These are phyloP conservation scores for Bolinopsis microptera DNA, from an alignment of 37 sponge, comb jelly and placozoan genomes.

Conservation along the genomic window DNA sequence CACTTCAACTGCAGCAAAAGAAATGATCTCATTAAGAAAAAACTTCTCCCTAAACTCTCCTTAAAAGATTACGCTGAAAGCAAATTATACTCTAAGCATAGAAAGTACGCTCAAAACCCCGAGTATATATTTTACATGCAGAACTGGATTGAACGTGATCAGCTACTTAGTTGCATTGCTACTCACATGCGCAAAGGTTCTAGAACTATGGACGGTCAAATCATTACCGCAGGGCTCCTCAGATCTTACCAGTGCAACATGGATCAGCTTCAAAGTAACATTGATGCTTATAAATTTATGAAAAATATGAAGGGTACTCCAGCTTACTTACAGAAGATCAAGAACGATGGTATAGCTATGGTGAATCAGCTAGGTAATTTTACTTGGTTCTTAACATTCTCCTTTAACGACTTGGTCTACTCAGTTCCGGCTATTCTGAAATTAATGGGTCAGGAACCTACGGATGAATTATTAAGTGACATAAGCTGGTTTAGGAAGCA, in stretches of 20 bases:
- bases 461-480: not conserved
- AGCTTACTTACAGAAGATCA: not conserved
- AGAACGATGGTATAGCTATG: not conserved
- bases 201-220: not conserved
- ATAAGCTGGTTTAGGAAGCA: not conserved
- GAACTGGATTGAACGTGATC: not conserved
- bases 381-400: not conserved
- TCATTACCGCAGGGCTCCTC: not conserved
- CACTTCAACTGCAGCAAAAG: not conserved
- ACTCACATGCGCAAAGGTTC: not conserved
- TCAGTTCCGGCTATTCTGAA: not conserved
- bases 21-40: not conserved
- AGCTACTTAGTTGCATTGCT: not conserved
- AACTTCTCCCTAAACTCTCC: not conserved
- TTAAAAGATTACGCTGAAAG: not conserved
- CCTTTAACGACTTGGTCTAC: not conserved
- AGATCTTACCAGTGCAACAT: not conserved
- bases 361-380: not conserved
- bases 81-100: not conserved
- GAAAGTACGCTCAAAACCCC: not conserved
- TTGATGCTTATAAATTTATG: conserved; percentile 20
- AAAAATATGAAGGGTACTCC: conserved; percentile 20
- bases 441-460: not conserved
- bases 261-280: not conserved
- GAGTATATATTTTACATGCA: not conserved